Evolutionary conservation across 1,140 invertebrate genomes (phyloP).

Genomic region (Drosophila setifemur): DNA sequence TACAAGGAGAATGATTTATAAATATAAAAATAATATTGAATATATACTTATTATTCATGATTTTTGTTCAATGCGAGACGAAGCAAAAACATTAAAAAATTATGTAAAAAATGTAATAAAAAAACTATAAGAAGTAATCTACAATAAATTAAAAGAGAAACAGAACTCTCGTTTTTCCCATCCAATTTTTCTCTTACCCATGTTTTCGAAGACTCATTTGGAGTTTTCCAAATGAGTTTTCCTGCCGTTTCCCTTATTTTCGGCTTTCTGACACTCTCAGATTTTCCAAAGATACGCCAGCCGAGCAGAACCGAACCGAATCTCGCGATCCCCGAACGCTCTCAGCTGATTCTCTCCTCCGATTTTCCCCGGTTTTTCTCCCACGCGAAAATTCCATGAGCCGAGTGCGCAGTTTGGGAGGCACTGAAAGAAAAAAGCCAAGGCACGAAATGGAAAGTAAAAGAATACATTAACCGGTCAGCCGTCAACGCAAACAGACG

Average conservation of each 20-base stretch:
- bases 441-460: constrained; percentile 70
- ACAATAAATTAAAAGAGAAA: no score
- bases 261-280: not conserved
- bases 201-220: not conserved
- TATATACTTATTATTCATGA: no score
- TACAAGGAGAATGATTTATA: no score
- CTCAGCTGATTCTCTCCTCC: not conserved
- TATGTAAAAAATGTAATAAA: no score
- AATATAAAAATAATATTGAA: no score
- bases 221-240: not conserved
- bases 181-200: not conserved
- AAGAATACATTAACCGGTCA: constrained; percentile 67
- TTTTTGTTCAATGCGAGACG: no score
- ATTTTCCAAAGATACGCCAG: not conserved
- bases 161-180: not conserved
- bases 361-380: not conserved
- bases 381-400: constrained; percentile 41
- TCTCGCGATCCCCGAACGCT: not conserved
- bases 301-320: constrained; percentile 12
- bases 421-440: constrained; percentile 39
- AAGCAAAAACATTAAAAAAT: no score
- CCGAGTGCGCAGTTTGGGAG: constrained; percentile 54
- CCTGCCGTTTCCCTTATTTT: constrained; percentile 1
- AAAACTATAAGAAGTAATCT: no score
- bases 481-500: constrained; percentile 69